phyloP scores from a whole-genome alignment of 1,140 invertebrate genomes.

The Drosophila pandora region DNA sequence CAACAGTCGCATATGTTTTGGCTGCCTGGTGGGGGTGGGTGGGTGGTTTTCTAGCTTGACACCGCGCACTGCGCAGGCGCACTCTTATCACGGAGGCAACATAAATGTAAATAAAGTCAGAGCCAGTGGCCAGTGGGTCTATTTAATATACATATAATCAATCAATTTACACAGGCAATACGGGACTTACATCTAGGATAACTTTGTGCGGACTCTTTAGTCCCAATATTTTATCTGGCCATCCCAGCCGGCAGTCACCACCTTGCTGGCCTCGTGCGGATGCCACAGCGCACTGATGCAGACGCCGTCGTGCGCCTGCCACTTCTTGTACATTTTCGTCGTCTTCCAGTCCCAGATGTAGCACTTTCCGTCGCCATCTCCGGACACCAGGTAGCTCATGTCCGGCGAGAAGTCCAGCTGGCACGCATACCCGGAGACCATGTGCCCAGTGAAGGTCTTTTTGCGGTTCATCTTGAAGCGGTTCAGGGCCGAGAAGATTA shows the following conservation, averaged over 20 bases:
- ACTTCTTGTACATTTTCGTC: slow-evolving; percentile 98
- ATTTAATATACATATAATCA: slow-evolving; percentile 13
- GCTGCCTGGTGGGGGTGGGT: slow-evolving; percentile 28
- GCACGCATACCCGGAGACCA: slow-evolving; percentile 99
- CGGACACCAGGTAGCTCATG: slow-evolving; percentile 99
- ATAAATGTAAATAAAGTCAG: slow-evolving; percentile 23
- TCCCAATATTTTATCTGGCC: slow-evolving; percentile 99
- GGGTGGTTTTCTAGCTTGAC: slow-evolving; percentile 5
- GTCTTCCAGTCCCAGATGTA: slow-evolving; percentile 99
- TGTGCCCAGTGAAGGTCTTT: slow-evolving; percentile 99
- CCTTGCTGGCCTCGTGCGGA: slow-evolving; percentile 98
- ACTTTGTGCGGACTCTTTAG: slow-evolving; percentile 84
- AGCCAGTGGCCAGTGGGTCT: neutral
- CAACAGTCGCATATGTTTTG: slow-evolving; percentile 68
- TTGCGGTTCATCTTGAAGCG: slow-evolving; percentile 99
- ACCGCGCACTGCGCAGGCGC: slow-evolving; percentile 71
- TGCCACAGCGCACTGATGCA: slow-evolving; percentile 98
- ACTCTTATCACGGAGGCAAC: slow-evolving; percentile 57
- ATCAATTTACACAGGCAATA: slow-evolving; percentile 41
- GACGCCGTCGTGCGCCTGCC: slow-evolving; percentile 99
- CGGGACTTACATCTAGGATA: slow-evolving; percentile 41
- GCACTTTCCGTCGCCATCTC: slow-evolving; percentile 99
- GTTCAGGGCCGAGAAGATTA: slow-evolving; percentile 98
- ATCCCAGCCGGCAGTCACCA: slow-evolving; percentile 99
- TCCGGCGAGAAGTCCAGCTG: slow-evolving; percentile 98